phyloP scores from a whole-genome alignment of 2,888 invertebrate genomes.

The Alcis repandata region DNA sequence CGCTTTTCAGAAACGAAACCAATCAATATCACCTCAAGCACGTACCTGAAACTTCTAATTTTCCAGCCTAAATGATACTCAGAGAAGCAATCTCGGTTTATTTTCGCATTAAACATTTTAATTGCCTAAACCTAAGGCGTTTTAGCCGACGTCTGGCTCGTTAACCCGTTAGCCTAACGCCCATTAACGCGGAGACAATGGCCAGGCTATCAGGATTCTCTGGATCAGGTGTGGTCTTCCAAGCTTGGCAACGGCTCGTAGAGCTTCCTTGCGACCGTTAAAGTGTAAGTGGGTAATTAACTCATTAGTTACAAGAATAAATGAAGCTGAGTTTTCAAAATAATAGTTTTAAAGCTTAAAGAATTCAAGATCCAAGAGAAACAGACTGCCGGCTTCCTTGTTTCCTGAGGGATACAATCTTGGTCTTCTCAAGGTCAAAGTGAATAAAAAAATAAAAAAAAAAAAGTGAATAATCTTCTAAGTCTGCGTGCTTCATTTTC shows the following conservation, averaged over 20 bases:
- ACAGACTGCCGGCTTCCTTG: too few species aligned
- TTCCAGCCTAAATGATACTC: slow-evolving; percentile 5
- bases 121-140: slow-evolving; percentile 18
- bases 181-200: slow-evolving; percentile 21
- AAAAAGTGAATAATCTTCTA: too few species aligned
- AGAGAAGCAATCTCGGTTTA: slow-evolving; percentile 22
- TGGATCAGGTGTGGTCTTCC: slow-evolving; percentile 12
- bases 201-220: slow-evolving; percentile 6
- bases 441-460: too few species aligned
- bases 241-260: slow-evolving; percentile 3
- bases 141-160: slow-evolving; percentile 13
- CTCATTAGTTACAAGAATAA: background rate
- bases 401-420: too few species aligned
- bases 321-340: background rate
- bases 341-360: background rate
- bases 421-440: too few species aligned
- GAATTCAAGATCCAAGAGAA: background rate
- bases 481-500: too few species aligned
- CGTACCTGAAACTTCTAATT: slow-evolving; percentile 14
- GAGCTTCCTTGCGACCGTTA: slow-evolving; percentile 3
- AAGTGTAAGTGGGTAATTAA: background rate
- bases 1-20: slow-evolving; percentile 1
- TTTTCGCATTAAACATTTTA: slow-evolving; percentile 25
- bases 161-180: slow-evolving; percentile 24
- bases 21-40: slow-evolving; percentile 9